Evolutionary conservation across 2,888 invertebrate species (phyloP).

Genomic region (Dromius quadrimaculatus): DNA sequence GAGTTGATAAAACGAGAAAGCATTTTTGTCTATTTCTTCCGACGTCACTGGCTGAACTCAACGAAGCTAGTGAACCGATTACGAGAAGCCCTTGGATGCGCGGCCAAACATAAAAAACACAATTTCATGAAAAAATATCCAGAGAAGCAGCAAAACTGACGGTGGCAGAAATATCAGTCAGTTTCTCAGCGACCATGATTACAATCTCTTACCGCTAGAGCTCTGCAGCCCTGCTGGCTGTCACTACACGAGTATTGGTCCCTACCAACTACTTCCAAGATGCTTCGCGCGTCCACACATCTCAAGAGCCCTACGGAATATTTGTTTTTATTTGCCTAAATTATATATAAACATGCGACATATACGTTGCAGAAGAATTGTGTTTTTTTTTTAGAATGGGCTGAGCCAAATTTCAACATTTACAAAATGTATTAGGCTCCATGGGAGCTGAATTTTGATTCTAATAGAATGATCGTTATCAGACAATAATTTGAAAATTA

Average conservation of each 20-base stretch:
- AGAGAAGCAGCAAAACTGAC: constrained; percentile 10
- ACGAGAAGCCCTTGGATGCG: constrained; percentile 29
- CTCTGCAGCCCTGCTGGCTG: constrained; percentile 23
- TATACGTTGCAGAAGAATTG: too few species aligned
- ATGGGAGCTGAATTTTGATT: too few species aligned
- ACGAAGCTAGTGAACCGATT: constrained; percentile 34
- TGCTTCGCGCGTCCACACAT: constrained; percentile 12
- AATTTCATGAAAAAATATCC: constrained; percentile 44
- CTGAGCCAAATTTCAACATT: too few species aligned
- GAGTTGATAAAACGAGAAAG: neutral
- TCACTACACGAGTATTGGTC: constrained; percentile 5
- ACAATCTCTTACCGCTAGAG: constrained; percentile 34
- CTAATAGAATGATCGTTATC: too few species aligned
- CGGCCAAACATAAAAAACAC: constrained; percentile 45
- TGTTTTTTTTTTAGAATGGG: too few species aligned
- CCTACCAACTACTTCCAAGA: too few species aligned
- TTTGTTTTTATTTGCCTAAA: constrained; percentile 32
- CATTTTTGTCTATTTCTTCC: neutral
- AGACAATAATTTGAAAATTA: too few species aligned
- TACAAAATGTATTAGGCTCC: too few species aligned
- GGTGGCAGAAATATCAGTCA: constrained; percentile 15
- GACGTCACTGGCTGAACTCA: neutral
- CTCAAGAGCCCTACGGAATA: constrained; percentile 17
- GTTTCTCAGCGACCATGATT: constrained; percentile 37
- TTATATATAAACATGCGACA: neutral